These are phyloP conservation scores for Halcyon leucocephala DNA, from an alignment of 2,797 vertebrate species.

Conservation along the genomic window DNA sequence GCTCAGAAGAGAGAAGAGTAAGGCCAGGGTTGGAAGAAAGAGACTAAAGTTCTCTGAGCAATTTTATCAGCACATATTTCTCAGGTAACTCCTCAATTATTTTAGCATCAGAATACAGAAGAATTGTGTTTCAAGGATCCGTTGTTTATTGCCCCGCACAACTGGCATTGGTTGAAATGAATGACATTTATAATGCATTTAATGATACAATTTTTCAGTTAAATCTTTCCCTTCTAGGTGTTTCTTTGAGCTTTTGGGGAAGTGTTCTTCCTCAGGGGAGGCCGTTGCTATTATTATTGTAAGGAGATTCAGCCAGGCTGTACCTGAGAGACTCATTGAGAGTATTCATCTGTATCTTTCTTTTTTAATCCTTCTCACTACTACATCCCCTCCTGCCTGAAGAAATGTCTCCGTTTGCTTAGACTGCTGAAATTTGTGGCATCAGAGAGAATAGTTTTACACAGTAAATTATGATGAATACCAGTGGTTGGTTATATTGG, in stretches of 20 bases:
- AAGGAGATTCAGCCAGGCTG: not conserved
- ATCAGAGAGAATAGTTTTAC: not conserved
- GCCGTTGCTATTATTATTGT: not conserved
- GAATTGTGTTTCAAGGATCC: not conserved
- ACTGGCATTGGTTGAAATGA: not conserved
- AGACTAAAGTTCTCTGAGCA: not conserved
- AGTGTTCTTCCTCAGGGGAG: constrained; percentile 1
- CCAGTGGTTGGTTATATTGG: not conserved
- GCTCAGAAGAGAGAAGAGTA: not conserved
- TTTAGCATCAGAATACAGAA: not conserved
- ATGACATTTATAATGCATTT: not conserved
- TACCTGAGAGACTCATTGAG: not conserved
- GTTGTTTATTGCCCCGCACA: not conserved
- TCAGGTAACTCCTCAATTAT: not conserved
- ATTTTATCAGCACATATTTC: not conserved
- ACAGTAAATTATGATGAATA: not conserved
- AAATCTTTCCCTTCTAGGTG: constrained; percentile 1
- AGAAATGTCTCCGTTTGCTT: not conserved
- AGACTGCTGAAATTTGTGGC: not conserved
- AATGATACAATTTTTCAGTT: not conserved
- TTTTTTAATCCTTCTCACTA: not conserved
- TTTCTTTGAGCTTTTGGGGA: not conserved
- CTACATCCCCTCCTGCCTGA: not conserved
- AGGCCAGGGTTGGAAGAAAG: not conserved
- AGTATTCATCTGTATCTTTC: not conserved